Evolutionary conservation across 1,140 invertebrate species (phyloP), one percentile per base, ranked within the genome.

Genomic region (Samia ricini): DNA sequence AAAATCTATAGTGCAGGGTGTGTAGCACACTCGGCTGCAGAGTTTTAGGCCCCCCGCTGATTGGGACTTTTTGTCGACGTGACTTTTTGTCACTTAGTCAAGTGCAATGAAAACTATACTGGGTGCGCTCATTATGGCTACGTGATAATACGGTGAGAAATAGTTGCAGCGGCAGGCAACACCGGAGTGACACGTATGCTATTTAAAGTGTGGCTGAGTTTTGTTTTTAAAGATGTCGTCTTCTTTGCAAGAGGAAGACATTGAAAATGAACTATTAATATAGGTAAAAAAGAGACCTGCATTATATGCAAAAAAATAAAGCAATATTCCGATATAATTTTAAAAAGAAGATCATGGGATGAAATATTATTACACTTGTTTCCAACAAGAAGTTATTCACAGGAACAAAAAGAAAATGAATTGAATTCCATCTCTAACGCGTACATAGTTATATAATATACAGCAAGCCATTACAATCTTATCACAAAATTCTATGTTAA

Each of bases 401-500:
- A 58, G 56, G 33, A 58, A 36, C 56, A 42, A 58, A 18, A 58
- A 58, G 56, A 58, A 58, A 58, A 58, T 58, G 56, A 33, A 58
- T 58, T 58, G 56, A 58, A 58, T 58, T 36, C 56, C 29, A 58
- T 58, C 29, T 58, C 29, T 58, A 58, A 58, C 26, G 56, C 33
- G 26, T 36, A 58, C 56, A 58, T 58, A 42, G 56, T 58, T 58
- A 58, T 58, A 33, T 58, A 58, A 58, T 58, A 58, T 58, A 58
- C 33, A 58, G 56, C 56, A 58, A 58, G 56, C 56, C 56, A 58
- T 42, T 58, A 58, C 56, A 58, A 58, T 58, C 33, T 58, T 42
- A 58, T 58, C 56, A 58, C 56, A 58, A 58, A 58, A 58, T 42
- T 58, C 56, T 58, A 58, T 58, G 29, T 58, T 58, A 58, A 42